Percentiles rank a stretch among this genome's conserved stretches.
These are phyloP conservation scores for Cotesia vestalis DNA, from an alignment of 1,140 invertebrate genomes.

Conservation along the genomic window DNA sequence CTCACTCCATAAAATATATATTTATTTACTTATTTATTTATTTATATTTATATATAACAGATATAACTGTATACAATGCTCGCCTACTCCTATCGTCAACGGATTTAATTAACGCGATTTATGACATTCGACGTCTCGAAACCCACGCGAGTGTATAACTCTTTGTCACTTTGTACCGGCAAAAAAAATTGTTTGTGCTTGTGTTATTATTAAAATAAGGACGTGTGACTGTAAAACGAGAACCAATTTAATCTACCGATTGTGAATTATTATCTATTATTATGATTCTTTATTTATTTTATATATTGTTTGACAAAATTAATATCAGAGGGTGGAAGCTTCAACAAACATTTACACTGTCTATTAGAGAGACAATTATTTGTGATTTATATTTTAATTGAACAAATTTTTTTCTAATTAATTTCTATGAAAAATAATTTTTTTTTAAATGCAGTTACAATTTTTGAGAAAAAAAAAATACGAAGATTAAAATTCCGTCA, in stretches of 20 bases:
- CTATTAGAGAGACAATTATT: no score
- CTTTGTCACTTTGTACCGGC: constrained; percentile 15
- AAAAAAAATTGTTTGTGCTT: background rate
- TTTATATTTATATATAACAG: background rate
- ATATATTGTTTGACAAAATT: no score
- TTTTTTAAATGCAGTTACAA: no score
- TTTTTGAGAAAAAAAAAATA: no score
- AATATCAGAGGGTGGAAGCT: no score
- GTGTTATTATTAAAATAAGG: constrained; percentile 14
- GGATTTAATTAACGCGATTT: constrained; percentile 52
- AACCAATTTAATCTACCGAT: background rate
- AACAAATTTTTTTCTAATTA: no score
- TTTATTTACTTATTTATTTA: no score
- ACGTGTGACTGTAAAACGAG: constrained; percentile 19
- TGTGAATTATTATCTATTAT: constrained; percentile 23
- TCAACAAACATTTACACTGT: no score
- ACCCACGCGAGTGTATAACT: constrained; percentile 29
- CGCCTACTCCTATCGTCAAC: constrained; percentile 30
- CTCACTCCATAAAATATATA: background rate
- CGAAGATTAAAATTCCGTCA: no score
- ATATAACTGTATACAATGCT: constrained; percentile 6
- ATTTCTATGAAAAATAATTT: no score
- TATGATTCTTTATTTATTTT: constrained; percentile 23
- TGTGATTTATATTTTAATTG: no score
- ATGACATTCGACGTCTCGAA: constrained; percentile 36